phyloP scores from a whole-genome alignment of 2,113 vertebrate species.

The Thalassarche chlororhynchos region DNA sequence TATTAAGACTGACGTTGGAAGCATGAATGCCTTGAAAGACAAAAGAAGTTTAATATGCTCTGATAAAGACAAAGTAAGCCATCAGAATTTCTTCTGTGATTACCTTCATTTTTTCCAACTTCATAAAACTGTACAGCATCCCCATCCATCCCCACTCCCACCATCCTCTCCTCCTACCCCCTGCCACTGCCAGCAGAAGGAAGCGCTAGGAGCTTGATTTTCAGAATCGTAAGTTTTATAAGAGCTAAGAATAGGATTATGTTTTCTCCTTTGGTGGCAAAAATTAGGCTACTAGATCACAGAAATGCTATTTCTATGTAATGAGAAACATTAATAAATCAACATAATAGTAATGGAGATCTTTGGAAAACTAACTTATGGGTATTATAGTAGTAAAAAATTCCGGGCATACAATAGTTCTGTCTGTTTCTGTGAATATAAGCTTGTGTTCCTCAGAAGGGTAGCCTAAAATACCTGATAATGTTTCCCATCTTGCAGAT shows the following conservation, averaged over 20 bases:
- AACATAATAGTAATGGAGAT: background rate
- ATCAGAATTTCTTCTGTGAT: background rate
- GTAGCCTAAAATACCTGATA: background rate
- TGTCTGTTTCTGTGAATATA: background rate
- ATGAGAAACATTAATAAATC: background rate
- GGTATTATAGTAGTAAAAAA: background rate
- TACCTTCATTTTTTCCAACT: background rate
- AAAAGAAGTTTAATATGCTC: background rate
- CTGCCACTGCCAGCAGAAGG: background rate
- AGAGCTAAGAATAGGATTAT: background rate
- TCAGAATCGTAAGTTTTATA: background rate
- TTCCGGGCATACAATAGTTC: background rate
- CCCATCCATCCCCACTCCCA: background rate
- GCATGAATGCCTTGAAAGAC: background rate
- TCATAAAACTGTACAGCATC: background rate
- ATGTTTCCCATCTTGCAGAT: background rate
- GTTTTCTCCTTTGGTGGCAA: background rate
- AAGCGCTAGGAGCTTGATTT: background rate
- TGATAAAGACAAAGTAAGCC: background rate
- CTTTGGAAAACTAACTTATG: background rate
- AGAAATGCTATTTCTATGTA: background rate
- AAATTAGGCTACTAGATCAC: background rate
- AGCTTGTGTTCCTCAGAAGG: background rate
- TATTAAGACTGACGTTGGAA: background rate
- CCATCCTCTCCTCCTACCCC: background rate